A percentile compares a stretch with the other conserved stretches of the same genome.
phyloP scores from a whole-genome alignment of 2,113 vertebrate genomes.

The Corvus hawaiiensis region DNA sequence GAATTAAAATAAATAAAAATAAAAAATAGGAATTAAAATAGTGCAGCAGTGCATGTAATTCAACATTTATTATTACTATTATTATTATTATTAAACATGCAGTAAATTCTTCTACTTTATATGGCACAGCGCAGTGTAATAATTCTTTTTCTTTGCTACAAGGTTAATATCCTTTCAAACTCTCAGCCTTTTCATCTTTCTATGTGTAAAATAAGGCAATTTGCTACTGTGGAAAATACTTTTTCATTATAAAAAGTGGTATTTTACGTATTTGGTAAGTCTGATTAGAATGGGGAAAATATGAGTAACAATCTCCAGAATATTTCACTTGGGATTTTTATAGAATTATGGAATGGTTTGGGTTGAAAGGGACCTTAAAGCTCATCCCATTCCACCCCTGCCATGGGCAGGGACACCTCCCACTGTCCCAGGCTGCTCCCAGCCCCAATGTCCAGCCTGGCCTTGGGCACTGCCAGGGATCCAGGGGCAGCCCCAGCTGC shows the following conservation, averaged over 20 bases:
- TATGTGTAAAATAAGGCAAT: not conserved
- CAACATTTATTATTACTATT: not conserved
- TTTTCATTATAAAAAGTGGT: not conserved
- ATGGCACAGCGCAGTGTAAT: not conserved
- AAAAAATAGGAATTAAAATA: not conserved
- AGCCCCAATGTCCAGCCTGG: not conserved
- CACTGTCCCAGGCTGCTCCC: not conserved
- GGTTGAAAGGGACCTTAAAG: not conserved
- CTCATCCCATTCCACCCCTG: accelerated
- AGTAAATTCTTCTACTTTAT: not conserved
- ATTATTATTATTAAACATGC: not conserved
- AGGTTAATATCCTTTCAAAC: not conserved
- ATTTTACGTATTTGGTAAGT: not conserved
- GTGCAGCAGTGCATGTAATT: not conserved
- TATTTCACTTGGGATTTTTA: not conserved
- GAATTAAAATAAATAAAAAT: not conserved
- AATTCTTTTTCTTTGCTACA: not conserved
- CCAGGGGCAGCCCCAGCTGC: not conserved
- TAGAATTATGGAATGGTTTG: not conserved
- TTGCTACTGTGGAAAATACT: not conserved
- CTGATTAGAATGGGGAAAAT: not conserved
- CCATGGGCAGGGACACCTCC: not conserved
- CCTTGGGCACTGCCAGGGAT: not conserved
- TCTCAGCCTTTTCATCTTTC: not conserved
- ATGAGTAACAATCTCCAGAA: not conserved